These are phyloP conservation scores for Brachyalestes nurse DNA, from an alignment of 2,797 vertebrate species.

Conservation along the genomic window DNA sequence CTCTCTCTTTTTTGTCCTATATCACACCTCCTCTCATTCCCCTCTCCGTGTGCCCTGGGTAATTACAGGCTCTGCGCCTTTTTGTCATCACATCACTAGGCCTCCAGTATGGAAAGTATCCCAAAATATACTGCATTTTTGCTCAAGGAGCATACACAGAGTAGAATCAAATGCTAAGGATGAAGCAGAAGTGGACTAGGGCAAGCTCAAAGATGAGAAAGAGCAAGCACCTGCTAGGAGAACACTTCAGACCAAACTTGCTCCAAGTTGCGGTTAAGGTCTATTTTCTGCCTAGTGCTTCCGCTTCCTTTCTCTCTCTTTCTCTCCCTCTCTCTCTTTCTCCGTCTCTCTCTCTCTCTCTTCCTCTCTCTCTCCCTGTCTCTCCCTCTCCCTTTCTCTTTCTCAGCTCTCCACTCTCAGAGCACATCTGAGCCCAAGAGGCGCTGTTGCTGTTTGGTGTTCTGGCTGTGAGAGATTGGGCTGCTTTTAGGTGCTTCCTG, in stretches of 20 bases:
- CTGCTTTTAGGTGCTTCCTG: conserved; percentile 74
- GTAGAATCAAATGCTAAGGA: background rate
- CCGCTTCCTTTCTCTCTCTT: no score
- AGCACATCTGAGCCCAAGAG: conserved; percentile 41
- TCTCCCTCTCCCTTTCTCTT: background rate
- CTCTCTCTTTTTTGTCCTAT: background rate
- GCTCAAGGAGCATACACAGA: background rate
- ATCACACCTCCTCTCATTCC: conserved; percentile 1
- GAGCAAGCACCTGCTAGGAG: background rate
- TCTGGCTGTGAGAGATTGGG: conserved; percentile 78
- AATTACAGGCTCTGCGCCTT: conserved; percentile 12
- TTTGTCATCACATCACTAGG: conserved; percentile 11
- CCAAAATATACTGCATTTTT: background rate
- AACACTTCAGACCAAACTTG: background rate
- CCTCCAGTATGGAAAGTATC: conserved; percentile 7
- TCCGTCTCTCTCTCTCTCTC: background rate
- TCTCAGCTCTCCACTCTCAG: conserved; percentile 58
- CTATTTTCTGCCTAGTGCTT: conserved; percentile 48
- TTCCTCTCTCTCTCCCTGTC: background rate
- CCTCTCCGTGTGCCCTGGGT: conserved; percentile 4
- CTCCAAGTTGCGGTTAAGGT: conserved; percentile 18
- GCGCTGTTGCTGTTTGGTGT: conserved; percentile 67
- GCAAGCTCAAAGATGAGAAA: background rate
- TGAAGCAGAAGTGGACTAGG: background rate
- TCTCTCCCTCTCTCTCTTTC: background rate